Conservation (phyloP, 2,113 vertebrate genomes). For the Aegithalos caudatus region DNA sequence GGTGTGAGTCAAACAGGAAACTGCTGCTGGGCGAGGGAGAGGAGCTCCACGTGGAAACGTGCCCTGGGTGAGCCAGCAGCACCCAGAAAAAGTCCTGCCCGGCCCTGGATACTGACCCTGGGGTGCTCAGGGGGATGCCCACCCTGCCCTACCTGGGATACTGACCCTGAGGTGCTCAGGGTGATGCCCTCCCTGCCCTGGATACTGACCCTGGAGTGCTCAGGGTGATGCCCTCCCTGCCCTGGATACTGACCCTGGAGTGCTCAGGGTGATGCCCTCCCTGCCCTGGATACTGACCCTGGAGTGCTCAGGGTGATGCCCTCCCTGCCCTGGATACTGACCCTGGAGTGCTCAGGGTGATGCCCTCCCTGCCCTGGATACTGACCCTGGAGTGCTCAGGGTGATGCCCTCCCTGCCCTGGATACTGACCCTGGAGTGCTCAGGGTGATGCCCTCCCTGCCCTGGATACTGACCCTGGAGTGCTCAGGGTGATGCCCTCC, state of each 20-base stretch:
- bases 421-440: rapidly evolving
- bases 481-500: neutral
- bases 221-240: neutral
- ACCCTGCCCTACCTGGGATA: rapidly evolving
- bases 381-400: rapidly evolving
- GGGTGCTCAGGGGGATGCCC: neutral
- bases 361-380: rapidly evolving
- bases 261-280: neutral
- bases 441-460: neutral
- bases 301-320: neutral
- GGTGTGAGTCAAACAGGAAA: constrained; percentile 81
- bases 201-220: rapidly evolving
- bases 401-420: neutral
- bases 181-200: neutral
- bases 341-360: rapidly evolving
- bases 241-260: rapidly evolving
- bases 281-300: rapidly evolving
- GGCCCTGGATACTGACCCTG: rapidly evolving
- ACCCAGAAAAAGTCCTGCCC: no score
- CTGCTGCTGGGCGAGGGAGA: neutral
- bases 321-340: rapidly evolving
- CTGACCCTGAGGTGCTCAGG: rapidly evolving
- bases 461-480: rapidly evolving
- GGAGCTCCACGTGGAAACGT: rapidly evolving
- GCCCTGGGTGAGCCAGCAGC: neutral